These are phyloP conservation scores for Meriones unguiculatus DNA, from an alignment of 2,113 vertebrate genomes.

Conservation along the genomic window DNA sequence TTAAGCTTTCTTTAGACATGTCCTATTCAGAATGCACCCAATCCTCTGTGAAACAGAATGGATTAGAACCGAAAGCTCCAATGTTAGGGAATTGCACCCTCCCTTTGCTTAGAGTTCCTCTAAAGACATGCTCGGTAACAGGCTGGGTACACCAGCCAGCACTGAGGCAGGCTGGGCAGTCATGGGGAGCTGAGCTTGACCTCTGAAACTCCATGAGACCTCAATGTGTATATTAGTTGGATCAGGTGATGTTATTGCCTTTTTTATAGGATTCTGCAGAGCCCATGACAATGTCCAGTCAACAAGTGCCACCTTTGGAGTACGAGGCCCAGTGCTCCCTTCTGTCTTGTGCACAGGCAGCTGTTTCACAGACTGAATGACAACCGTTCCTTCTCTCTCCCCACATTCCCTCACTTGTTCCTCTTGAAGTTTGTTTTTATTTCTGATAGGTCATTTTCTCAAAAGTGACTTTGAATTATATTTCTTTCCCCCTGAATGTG, in stretches of 20 bases:
- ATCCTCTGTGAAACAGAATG: no score
- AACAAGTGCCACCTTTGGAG: not conserved
- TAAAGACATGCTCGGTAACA: not conserved
- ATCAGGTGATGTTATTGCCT: not conserved
- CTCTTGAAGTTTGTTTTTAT: constrained; percentile 48
- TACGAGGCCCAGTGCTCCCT: not conserved
- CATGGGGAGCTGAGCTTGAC: not conserved
- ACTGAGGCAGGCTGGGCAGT: not conserved
- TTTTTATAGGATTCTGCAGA: not conserved
- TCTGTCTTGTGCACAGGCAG: not conserved
- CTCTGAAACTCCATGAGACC: not conserved
- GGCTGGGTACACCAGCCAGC: not conserved
- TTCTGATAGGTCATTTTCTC: constrained; percentile 58
- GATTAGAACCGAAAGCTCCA: not conserved
- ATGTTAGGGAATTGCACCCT: not conserved
- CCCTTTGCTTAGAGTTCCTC: not conserved
- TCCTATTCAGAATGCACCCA: no score
- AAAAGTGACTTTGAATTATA: constrained; percentile 68
- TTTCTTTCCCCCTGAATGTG: constrained; percentile 48
- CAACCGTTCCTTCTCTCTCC: not conserved
- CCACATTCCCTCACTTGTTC: not conserved
- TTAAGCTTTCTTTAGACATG: no score
- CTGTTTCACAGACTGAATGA: not conserved
- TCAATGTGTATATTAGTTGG: not conserved
- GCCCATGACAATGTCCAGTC: no score